phyloP scores from a whole-genome alignment of 1,140 invertebrate species.

The Trichomalopsis sarcophagae region DNA sequence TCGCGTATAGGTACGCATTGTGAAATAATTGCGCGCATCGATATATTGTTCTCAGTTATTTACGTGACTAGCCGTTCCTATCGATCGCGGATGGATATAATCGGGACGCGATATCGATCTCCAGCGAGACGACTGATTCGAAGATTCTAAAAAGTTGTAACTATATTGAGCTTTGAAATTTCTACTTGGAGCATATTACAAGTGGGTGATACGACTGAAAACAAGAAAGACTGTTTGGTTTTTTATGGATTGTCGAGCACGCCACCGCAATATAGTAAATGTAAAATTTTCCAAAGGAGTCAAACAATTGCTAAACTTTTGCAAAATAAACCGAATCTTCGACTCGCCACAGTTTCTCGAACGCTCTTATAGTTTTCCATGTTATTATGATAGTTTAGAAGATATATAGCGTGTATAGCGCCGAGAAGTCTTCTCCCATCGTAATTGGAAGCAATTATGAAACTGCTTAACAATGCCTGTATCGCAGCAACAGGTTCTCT shows the following conservation, averaged over 20 bases:
- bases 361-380: background rate
- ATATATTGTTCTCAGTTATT: slow-evolving; percentile 36
- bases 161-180: too few relatives aligned
- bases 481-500: background rate
- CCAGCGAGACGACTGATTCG: too few relatives aligned
- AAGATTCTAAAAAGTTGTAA: too few relatives aligned
- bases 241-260: background rate
- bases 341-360: background rate
- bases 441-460: background rate
- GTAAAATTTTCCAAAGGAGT: too few relatives aligned
- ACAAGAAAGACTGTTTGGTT: background rate
- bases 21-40: slow-evolving; percentile 52
- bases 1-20: slow-evolving; percentile 36
- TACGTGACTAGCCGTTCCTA: background rate
- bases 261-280: too few relatives aligned
- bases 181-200: too few relatives aligned
- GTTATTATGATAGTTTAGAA: too few relatives aligned
- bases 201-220: background rate
- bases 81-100: background rate
- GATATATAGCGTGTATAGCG: too few relatives aligned
- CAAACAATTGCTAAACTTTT: too few relatives aligned
- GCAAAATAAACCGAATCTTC: background rate
- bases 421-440: background rate
- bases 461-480: background rate
- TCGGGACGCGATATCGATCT: background rate